Conservation (phyloP, 2,888 invertebrate species). For the Heliconius ismenius region DNA sequence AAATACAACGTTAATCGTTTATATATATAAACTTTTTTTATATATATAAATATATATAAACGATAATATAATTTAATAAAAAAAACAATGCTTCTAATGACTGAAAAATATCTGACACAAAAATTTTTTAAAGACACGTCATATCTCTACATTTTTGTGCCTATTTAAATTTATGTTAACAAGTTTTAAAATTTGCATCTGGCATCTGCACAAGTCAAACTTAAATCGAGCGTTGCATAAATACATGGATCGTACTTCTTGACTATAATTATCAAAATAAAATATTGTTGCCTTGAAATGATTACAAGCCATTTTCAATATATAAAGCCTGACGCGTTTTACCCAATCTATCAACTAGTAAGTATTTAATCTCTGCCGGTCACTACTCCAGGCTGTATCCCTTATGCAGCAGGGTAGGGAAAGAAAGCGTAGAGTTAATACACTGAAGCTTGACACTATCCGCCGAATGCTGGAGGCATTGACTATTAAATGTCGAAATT, state of each 20-base stretch:
- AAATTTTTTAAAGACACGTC: too few relatives aligned
- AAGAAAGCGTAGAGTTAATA: too few relatives aligned
- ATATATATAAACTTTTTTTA: too few relatives aligned
- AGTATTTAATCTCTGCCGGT: background rate
- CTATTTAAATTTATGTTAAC: background rate
- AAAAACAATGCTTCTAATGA: background rate
- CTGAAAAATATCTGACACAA: too few relatives aligned
- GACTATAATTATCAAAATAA: background rate
- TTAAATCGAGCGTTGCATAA: conserved; percentile 55
- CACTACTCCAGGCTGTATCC: background rate
- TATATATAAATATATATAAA: too few relatives aligned
- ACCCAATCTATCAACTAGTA: background rate
- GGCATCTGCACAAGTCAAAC: conserved; percentile 14
- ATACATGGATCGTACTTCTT: conserved; percentile 25
- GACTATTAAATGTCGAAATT: too few relatives aligned
- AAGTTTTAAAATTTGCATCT: background rate
- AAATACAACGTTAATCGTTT: background rate
- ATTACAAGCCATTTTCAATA: background rate
- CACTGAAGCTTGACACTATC: too few relatives aligned
- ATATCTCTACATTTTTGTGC: too few relatives aligned
- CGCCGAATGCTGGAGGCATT: too few relatives aligned
- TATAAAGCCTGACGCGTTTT: background rate
- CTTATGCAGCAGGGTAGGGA: too few relatives aligned
- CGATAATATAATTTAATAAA: background rate
- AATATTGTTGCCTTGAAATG: background rate